These are phyloP conservation scores for Serilophus lunatus DNA, from an alignment of 2,113 vertebrate genomes.

Conservation along the genomic window DNA sequence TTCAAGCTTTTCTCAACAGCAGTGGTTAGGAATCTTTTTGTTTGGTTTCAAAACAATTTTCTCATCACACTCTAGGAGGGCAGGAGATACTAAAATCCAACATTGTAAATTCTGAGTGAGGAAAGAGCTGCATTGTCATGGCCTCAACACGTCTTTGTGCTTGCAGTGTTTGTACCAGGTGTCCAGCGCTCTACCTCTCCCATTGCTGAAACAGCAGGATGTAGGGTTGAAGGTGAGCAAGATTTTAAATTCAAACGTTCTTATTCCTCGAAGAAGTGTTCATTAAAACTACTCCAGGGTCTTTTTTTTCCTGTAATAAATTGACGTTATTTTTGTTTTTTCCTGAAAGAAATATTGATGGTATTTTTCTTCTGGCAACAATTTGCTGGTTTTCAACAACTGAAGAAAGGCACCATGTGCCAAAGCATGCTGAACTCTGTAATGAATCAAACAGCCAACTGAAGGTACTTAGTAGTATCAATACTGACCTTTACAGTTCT, in stretches of 20 bases:
- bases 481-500: neutral
- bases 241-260: neutral
- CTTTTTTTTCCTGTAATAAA: neutral
- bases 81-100: neutral
- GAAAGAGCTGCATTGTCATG: rapidly evolving
- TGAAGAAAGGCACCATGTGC: neutral
- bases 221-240: neutral
- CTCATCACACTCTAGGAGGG: neutral
- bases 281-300: neutral
- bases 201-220: rapidly evolving
- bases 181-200: neutral
- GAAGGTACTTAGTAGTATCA: rapidly evolving
- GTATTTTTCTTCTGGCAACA: neutral
- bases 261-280: neutral
- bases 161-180: rapidly evolving
- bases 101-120: rapidly evolving
- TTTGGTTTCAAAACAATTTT: neutral
- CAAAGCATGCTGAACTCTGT: neutral
- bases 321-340: neutral
- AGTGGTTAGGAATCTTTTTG: neutral
- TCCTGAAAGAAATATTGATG: neutral
- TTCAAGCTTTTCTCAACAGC: neutral
- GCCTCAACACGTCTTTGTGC: neutral
- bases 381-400: neutral
- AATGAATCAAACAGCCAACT: neutral